Conservation (phyloP, 2,797 vertebrate genomes). For the Otolemur crassicaudatus region DNA sequence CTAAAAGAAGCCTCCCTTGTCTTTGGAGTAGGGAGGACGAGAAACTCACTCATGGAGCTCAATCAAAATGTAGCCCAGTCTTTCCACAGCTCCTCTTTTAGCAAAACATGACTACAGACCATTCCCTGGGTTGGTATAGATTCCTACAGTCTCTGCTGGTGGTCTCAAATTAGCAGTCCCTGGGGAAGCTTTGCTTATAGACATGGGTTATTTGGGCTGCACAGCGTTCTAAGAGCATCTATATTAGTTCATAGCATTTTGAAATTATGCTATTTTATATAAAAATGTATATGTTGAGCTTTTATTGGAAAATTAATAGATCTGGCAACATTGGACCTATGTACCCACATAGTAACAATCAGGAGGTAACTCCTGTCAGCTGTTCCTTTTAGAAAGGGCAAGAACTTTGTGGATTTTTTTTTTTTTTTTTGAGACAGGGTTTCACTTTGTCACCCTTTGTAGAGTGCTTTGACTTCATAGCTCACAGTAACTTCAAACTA, state of each 20-base stretch:
- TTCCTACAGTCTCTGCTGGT: background rate
- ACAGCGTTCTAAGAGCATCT: conserved; percentile 20
- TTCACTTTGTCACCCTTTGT: too few species aligned
- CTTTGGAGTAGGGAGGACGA: background rate
- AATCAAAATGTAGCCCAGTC: background rate
- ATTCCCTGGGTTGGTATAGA: background rate
- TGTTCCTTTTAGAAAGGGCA: background rate
- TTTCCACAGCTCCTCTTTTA: background rate
- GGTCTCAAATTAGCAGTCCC: background rate
- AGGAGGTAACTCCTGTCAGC: background rate
- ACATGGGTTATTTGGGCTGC: background rate
- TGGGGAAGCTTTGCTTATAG: background rate
- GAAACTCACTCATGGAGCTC: background rate
- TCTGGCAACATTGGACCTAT: background rate
- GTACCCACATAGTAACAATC: background rate
- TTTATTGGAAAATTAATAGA: conserved; percentile 1
- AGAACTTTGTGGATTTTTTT: background rate
- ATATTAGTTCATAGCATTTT: background rate
- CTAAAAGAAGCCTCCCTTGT: background rate
- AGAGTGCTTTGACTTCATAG: too few species aligned
- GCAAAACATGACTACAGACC: background rate
- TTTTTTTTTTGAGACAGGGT: too few species aligned
- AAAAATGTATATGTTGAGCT: background rate
- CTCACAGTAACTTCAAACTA: too few species aligned
- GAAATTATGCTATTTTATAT: conserved; percentile 9